phyloP scores from a whole-genome alignment of 1,140 invertebrate genomes.

The Pentalonia nigronervosa region DNA sequence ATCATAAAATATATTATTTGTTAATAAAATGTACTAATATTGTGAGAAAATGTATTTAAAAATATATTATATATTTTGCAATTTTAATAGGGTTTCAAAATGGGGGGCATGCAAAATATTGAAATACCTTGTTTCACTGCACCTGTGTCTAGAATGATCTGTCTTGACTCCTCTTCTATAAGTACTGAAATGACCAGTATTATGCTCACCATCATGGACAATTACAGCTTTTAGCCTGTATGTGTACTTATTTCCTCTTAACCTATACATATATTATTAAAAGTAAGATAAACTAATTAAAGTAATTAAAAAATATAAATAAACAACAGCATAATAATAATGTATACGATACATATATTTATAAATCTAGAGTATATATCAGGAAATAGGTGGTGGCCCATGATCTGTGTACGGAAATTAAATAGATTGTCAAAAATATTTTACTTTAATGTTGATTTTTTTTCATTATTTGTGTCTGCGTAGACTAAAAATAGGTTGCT shows the following conservation, averaged over 20 bases:
- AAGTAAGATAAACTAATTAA: background rate
- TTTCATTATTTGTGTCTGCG: no score
- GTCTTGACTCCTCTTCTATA: conserved; percentile 74
- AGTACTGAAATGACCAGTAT: conserved; percentile 91
- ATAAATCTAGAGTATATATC: background rate
- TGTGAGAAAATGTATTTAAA: background rate
- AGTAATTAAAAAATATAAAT: background rate
- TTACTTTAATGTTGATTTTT: no score
- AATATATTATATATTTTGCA: background rate
- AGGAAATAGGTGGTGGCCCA: no score
- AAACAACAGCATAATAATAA: background rate
- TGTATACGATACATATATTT: background rate
- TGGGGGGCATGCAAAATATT: conserved; percentile 32
- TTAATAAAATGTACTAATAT: background rate
- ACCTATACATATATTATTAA: conserved; percentile 44
- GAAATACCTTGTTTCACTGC: conserved; percentile 59
- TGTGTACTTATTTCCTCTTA: conserved; percentile 63
- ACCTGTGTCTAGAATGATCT: conserved; percentile 62
- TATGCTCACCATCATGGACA: conserved; percentile 86
- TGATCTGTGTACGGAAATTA: no score
- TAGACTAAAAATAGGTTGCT: no score
- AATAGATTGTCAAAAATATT: no score
- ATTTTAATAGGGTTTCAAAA: background rate
- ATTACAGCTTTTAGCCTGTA: conserved; percentile 85
- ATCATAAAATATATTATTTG: background rate